phyloP scores from a whole-genome alignment of 2,113 vertebrate species.

The Hirundichthys speculiger region DNA sequence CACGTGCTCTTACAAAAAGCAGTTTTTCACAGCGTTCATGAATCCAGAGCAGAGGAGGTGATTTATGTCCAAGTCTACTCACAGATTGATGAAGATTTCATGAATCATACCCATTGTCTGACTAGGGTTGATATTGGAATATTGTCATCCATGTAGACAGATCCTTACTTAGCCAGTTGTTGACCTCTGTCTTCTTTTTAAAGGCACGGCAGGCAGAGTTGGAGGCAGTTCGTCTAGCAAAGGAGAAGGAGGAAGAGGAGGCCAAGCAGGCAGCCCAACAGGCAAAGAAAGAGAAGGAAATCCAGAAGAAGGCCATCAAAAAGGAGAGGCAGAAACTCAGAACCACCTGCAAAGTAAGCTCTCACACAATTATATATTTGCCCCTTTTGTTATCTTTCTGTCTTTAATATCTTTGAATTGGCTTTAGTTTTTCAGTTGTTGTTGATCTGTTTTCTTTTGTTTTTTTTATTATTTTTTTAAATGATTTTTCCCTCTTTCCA shows the following conservation, averaged over 20 bases:
- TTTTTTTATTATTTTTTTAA: too few relatives aligned
- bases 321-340: conserved; percentile 97
- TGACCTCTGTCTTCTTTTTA: neutral
- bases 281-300: conserved; percentile 97
- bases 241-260: conserved; percentile 95
- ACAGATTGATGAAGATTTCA: too few relatives aligned
- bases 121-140: too few relatives aligned
- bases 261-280: conserved; percentile 89
- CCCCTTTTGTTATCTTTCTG: too few relatives aligned
- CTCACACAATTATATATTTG: neutral
- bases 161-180: neutral
- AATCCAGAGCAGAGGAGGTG: too few relatives aligned
- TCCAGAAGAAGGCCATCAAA: conserved; percentile 98
- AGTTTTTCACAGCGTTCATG: too few relatives aligned
- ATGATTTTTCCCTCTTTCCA: neutral
- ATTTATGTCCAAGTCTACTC: too few relatives aligned
- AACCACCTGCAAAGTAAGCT: conserved; percentile 92
- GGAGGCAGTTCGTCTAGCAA: conserved; percentile 88
- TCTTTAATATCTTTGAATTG: too few relatives aligned
- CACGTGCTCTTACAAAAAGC: too few relatives aligned
- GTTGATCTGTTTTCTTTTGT: neutral
- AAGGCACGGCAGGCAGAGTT: conserved; percentile 93
- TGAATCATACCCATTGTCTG: too few relatives aligned
- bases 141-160: neutral
- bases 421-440: neutral